Conservation (phyloP, 2,888 invertebrate genomes). For the Gari tellinella region DNA sequence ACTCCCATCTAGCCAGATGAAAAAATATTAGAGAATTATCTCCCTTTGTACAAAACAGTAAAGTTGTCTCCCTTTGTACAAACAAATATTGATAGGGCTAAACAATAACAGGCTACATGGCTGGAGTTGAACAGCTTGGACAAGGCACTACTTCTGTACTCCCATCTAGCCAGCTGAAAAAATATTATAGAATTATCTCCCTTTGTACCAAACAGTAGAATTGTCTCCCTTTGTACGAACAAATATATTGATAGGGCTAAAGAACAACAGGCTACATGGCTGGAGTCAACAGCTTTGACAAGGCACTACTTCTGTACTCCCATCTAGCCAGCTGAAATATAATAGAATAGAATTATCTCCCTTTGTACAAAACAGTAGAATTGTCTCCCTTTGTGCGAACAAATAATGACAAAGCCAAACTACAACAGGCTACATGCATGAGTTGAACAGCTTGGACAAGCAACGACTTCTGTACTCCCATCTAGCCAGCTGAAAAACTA, state of each 20-base stretch:
- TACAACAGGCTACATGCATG: constrained; percentile 59
- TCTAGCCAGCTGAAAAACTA: constrained; percentile 67
- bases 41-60: too few species aligned
- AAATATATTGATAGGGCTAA: too few species aligned
- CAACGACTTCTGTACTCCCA: constrained; percentile 63
- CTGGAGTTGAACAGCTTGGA: constrained; percentile 52
- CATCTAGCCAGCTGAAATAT: constrained; percentile 70
- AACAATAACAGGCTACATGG: constrained; percentile 57
- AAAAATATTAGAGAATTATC: too few species aligned
- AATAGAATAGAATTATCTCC: too few species aligned
- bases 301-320: constrained; percentile 69
- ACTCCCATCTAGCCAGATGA: constrained; percentile 71
- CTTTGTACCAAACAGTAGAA: too few species aligned
- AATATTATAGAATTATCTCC: too few species aligned
- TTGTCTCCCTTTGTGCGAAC: too few species aligned
- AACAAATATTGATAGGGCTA: constrained; percentile 62
- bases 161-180: constrained; percentile 69
- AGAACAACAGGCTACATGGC: too few species aligned
- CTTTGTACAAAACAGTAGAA: too few species aligned
- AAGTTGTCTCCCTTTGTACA: too few species aligned
- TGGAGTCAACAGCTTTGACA: too few species aligned
- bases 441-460: constrained; percentile 52
- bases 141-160: constrained; percentile 59
- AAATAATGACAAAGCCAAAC: constrained; percentile 60
- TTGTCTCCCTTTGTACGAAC: too few species aligned